These are phyloP conservation scores for Protaetia brevitarsis DNA, from an alignment of 1,140 invertebrate species.

Conservation along the genomic window DNA sequence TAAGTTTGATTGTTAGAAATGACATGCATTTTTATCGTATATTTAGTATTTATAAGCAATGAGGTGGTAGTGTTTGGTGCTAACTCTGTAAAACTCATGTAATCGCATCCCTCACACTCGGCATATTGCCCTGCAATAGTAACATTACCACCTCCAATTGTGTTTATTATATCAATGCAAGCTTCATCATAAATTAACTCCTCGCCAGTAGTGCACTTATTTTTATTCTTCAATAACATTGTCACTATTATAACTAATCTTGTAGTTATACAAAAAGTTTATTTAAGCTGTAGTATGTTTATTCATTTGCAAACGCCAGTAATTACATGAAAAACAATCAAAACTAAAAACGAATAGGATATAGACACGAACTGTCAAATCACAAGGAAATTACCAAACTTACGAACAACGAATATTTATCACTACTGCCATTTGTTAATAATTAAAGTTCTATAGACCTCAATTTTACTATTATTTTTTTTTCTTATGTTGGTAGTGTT, in stretches of 20 bases:
- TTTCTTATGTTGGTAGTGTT: too few species aligned
- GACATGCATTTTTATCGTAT: conserved; percentile 48
- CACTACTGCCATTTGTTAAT: too few species aligned
- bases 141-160: conserved; percentile 36
- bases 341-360: too few species aligned
- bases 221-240: conserved; percentile 40
- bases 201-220: conserved; percentile 34
- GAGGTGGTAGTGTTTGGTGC: conserved; percentile 42
- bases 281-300: too few species aligned
- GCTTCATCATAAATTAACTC: conserved; percentile 49
- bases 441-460: too few species aligned
- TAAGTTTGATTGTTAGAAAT: conserved; percentile 29
- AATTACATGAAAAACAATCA: too few species aligned
- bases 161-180: conserved; percentile 51
- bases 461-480: too few species aligned
- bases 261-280: background rate
- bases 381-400: too few species aligned
- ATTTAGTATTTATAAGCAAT: conserved; percentile 51
- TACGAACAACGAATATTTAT: too few species aligned
- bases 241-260: background rate
- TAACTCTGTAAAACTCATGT: conserved; percentile 43
- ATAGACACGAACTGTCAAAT: too few species aligned
- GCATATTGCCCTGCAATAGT: conserved; percentile 46
- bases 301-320: too few species aligned
- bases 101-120: conserved; percentile 52